Base-by-base conservation (phyloP, 2,797 vertebrate species). In the Labeo calbasu region DNA sequence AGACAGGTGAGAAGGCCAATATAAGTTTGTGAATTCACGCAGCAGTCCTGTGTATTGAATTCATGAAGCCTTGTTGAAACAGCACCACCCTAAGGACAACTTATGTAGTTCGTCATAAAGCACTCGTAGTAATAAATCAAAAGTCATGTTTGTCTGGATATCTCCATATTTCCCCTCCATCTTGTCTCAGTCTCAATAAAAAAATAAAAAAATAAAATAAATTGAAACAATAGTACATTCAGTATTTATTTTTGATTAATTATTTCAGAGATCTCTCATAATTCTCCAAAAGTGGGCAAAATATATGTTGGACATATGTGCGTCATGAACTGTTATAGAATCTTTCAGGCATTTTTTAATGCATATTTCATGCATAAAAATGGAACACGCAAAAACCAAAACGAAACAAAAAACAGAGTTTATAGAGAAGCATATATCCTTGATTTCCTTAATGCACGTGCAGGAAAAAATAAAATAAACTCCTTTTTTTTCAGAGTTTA, bases 41-140 rank as follows among this genome's bases (percentile, higher is more conserved):
- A 55, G 40, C 12, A 19, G 36, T 25, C 48, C 17, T 13, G 19
- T 53, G 51, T 15, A 19, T 23, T 55, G 46, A 51, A 12, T 21
- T 9, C 13, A 5, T 21, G 21, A 53, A 19, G 32, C 7, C 15
- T 23, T 83, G 48, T 43, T 77, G 53, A 84, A 84, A 61, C 65
- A 84, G 82, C 75, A 59, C 79, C 79, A 81, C 40, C 68, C 17
- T 5, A 32, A 71, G 68, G 79, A 55, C 14, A 19, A 25, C 36
- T 81, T 81, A 9, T 14, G 7, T 50, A 78, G 43, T 63, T 69
- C 43, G 65, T 17, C 21, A 50, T 32, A 25, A 40, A 15, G 14
- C 2, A n/a, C 23, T 7, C 5, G 2, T 50, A 21, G 5, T 1
- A 23, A 61, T 23, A 4, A 50, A 32, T 32, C 10, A 65, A 79